phyloP scores from a whole-genome alignment of 2,888 invertebrate genomes.

The Gari tellinella region DNA sequence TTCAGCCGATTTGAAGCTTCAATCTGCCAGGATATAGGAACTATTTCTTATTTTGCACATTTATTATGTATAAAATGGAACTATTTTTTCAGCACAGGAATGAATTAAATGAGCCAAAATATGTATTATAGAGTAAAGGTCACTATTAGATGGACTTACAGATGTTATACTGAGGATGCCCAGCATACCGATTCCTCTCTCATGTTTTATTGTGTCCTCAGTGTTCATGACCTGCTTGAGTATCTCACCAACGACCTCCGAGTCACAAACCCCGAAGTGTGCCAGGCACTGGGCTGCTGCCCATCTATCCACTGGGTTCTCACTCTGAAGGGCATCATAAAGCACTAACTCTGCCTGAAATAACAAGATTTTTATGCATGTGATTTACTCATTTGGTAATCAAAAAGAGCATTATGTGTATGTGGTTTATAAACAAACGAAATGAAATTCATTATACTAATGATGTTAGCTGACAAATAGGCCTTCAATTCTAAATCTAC shows the following conservation, averaged over 20 bases:
- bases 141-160: no score
- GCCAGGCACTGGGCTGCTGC: slow-evolving; percentile 83
- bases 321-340: slow-evolving; percentile 70
- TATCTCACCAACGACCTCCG: slow-evolving; percentile 82
- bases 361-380: background rate
- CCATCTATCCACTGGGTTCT: slow-evolving; percentile 82
- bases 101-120: no score
- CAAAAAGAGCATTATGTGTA: background rate
- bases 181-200: slow-evolving; percentile 79
- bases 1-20: no score
- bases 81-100: no score
- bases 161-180: slow-evolving; percentile 80
- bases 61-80: no score
- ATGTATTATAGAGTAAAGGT: no score
- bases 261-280: slow-evolving; percentile 82
- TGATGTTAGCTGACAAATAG: no score
- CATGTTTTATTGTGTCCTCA: slow-evolving; percentile 81
- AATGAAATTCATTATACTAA: no score
- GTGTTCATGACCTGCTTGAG: slow-evolving; percentile 80
- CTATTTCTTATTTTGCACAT: no score
- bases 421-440: background rate
- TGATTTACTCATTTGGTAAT: background rate
- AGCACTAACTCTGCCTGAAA: slow-evolving; percentile 78
- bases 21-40: no score
- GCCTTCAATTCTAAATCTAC: no score